phyloP scores from a whole-genome alignment of 1,140 invertebrate species.

The Drosophila eugracilis region DNA sequence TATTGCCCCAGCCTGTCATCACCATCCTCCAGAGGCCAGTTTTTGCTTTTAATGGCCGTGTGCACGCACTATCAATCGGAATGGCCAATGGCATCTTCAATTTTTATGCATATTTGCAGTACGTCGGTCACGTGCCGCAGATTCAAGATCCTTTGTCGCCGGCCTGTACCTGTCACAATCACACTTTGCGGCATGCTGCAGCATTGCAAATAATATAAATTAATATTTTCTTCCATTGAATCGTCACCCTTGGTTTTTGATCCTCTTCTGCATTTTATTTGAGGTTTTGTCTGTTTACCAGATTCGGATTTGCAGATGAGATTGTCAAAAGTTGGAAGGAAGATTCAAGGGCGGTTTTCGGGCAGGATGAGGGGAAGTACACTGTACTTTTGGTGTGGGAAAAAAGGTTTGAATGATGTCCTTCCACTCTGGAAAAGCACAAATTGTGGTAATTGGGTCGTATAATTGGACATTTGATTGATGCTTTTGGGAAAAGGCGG shows the following conservation, averaged over 20 bases:
- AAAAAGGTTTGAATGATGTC: constrained; percentile 4
- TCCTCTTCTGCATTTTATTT: constrained; percentile 51
- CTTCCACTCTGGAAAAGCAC: background rate
- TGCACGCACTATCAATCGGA: constrained; percentile 68
- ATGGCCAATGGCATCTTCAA: constrained; percentile 65
- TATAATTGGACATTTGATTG: constrained; percentile 32
- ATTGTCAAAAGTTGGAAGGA: constrained; percentile 54
- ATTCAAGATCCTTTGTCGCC: constrained; percentile 37
- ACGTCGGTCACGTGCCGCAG: constrained; percentile 65
- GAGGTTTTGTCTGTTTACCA: constrained; percentile 75
- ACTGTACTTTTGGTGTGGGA: constrained; percentile 40
- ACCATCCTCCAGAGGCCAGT: constrained; percentile 4
- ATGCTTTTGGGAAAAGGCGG: constrained; percentile 12
- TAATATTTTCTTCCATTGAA: constrained; percentile 60
- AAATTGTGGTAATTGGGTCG: constrained; percentile 24
- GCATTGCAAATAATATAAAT: constrained; percentile 81
- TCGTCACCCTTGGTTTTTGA: constrained; percentile 23
- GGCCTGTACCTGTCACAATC: constrained; percentile 77
- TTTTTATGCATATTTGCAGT: constrained; percentile 80
- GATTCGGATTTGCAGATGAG: constrained; percentile 60
- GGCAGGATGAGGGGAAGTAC: constrained; percentile 26
- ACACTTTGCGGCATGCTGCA: constrained; percentile 81
- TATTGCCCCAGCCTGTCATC: background rate
- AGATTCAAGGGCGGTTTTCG: constrained; percentile 41
- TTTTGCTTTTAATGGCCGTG: constrained; percentile 61